Conservation (phyloP, 2,888 invertebrate species). For the Apamea anceps region DNA sequence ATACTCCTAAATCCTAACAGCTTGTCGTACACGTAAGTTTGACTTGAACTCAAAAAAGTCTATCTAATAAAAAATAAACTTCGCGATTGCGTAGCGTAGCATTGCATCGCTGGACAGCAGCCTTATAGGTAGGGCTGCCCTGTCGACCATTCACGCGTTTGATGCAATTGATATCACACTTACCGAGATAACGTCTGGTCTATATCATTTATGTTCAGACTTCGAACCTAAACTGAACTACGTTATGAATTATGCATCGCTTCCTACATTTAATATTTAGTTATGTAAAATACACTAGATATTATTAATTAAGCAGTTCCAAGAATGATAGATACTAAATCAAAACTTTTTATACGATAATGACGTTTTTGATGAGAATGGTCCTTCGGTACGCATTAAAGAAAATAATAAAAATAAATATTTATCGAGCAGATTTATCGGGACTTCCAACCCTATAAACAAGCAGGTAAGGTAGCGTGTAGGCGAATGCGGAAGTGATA, state of each 20-base stretch:
- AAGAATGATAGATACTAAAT: constrained; percentile 1
- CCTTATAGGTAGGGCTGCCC: constrained; percentile 66
- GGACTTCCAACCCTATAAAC: constrained; percentile 75
- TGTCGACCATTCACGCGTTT: constrained; percentile 57
- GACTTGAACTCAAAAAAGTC: background rate
- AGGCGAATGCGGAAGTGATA: constrained; percentile 86
- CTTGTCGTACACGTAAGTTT: background rate
- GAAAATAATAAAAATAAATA: constrained; percentile 32
- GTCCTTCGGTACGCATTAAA: background rate
- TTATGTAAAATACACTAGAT: constrained; percentile 8
- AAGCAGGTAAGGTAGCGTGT: constrained; percentile 80
- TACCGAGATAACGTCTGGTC: constrained; percentile 56
- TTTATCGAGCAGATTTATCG: constrained; percentile 8
- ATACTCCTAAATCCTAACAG: background rate
- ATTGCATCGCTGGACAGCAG: constrained; percentile 33
- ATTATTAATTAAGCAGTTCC: constrained; percentile 11
- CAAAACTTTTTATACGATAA: constrained; percentile 21
- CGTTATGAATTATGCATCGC: constrained; percentile 5
- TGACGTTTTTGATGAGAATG: background rate
- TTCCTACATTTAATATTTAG: constrained; percentile 3
- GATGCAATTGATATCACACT: constrained; percentile 66
- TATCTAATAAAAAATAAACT: background rate
- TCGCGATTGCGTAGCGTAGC: constrained; percentile 34
- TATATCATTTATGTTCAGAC: constrained; percentile 54
- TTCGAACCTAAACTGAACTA: constrained; percentile 20